Base-by-base conservation (phyloP, 2,888 invertebrate species). In the Rhagium mordax region DNA sequence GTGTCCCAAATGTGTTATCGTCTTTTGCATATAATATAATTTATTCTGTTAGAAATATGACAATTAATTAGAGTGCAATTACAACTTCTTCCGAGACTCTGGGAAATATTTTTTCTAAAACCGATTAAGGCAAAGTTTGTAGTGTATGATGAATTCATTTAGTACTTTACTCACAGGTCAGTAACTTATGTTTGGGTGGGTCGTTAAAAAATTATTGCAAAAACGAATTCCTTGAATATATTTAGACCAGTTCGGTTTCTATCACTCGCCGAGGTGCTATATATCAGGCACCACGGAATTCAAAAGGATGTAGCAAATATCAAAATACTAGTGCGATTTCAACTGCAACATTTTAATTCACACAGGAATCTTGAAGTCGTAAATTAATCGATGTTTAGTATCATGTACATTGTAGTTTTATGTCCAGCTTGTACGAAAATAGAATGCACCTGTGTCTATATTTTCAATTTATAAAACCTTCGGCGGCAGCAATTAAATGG, bases 321-420 rank as follows among this genome's bases (percentile, higher is more conserved):
- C 47, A 67, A 67, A 67, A 57, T 67, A 24, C 47, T 24, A 8
- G 15, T 15, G 6, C 29, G n/a, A 20, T 29, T 51, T 27, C 51
- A 49, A 51, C 64, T 51, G 51, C 41, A 51, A 49, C 64, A 65
- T 65, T 51, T 65, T 27, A 65, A 51, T 29, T 65, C 27, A 18
- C 29, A 27, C 41, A 55, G 67, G 67, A 55, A 59, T 65, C 65
- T 65, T 71, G 47, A 64, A 68, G 69, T 53, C 70, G 65, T 73
- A 73, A 73, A 73, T 69, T 73, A 73, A 73, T 73, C 73, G 70
- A 73, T 70, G 64, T 65, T 61, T 65, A 68, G 68, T 65, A 69
- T 68, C 62, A 57, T 24, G 53, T 62, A 70, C 73, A 65, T 59
- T 70, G 73, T 73, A 70, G 70, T 62, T 73, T 73, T 73, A 73